Evolutionary conservation across 2,797 vertebrate species (phyloP), one percentile per base, ranked within the genome.

Genomic region (Aselliscus stoliczkanus): DNA sequence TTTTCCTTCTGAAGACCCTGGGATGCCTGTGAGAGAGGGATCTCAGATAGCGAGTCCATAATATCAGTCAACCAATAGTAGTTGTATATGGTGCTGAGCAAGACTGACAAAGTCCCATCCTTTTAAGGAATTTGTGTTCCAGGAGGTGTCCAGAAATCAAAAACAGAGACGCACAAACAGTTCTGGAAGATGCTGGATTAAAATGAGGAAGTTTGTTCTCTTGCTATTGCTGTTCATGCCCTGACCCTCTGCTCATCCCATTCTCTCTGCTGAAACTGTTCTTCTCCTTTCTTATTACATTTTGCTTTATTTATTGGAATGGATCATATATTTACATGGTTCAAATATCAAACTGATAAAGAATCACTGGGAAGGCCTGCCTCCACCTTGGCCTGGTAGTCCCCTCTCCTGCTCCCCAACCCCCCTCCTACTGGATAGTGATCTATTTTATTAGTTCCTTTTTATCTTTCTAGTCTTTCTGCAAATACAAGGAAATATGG

Each of bases 111-210:
- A 60, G 56, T 17, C 15, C 37, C 54, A 29, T 60, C n/a, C 54
- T 76, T 72, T 27, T 52, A 62, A 92, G 87, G 82, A 92, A 54
- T 5, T 52, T 52, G 14, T 34, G 75, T 60, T 47, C 58, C 47
- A 64, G 37, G 13, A 44, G 64, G 13, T 77, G 62, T 23, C 72
- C 34, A 47, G 64, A 95, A 84, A 79, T 80, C 17, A 42, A 29
- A 83, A 56, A n/a, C 37, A 52, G 47, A 92, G 69, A 54, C 17
- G 18, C 1, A 4, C 29, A 37, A 5, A 77, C 13, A n/a, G 21
- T 25, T 67, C 56, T 75, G 65, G 62, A 88, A 69, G 52, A 54
- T 56, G 18, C 1, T 17, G 39, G 50, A 72, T 25, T 44, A 50
- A 37, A 37, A 5, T 34, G 11, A 47, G 13, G 2, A 31, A 47